phyloP scores from a whole-genome alignment of 2,888 invertebrate species.

The Tillus elongatus region DNA sequence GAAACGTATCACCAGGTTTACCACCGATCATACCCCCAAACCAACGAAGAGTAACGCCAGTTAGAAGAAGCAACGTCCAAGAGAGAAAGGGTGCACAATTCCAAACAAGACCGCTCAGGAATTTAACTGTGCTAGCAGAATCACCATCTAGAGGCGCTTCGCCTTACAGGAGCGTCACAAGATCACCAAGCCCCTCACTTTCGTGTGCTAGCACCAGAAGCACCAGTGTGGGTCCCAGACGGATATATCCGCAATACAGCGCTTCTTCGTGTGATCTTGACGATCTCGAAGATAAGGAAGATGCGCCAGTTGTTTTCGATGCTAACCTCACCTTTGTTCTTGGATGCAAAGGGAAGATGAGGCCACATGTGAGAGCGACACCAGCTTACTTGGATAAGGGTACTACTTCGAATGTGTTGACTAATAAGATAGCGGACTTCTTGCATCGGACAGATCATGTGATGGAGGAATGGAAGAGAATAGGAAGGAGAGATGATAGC shows the following conservation, averaged over 20 bases:
- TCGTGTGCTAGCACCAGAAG: constrained; percentile 12
- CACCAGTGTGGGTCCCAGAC: constrained; percentile 35
- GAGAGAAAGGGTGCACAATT: constrained; percentile 28
- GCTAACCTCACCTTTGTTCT: constrained; percentile 73
- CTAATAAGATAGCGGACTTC: constrained; percentile 70
- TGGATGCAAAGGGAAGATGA: constrained; percentile 61
- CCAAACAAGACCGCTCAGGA: constrained; percentile 39
- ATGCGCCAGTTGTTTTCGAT: constrained; percentile 71
- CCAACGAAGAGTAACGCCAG: constrained; percentile 1
- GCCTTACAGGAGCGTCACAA: constrained; percentile 19
- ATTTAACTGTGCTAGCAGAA: constrained; percentile 34
- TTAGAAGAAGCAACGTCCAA: background rate
- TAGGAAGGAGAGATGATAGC: constrained; percentile 53
- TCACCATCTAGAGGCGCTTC: constrained; percentile 16
- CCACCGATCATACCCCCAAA: constrained; percentile 21
- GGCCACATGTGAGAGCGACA: constrained; percentile 57
- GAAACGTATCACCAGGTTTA: constrained; percentile 13
- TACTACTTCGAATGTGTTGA: constrained; percentile 68
- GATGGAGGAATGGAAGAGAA: constrained; percentile 75
- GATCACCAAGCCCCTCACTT: constrained; percentile 25
- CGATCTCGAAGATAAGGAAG: constrained; percentile 57
- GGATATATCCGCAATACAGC: constrained; percentile 57
- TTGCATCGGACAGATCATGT: constrained; percentile 77
- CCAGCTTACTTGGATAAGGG: constrained; percentile 69
- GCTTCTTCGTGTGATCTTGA: constrained; percentile 42